Evolutionary conservation across 2,888 invertebrate genomes (phyloP).

Genomic region (Drosophila multiciliata): DNA sequence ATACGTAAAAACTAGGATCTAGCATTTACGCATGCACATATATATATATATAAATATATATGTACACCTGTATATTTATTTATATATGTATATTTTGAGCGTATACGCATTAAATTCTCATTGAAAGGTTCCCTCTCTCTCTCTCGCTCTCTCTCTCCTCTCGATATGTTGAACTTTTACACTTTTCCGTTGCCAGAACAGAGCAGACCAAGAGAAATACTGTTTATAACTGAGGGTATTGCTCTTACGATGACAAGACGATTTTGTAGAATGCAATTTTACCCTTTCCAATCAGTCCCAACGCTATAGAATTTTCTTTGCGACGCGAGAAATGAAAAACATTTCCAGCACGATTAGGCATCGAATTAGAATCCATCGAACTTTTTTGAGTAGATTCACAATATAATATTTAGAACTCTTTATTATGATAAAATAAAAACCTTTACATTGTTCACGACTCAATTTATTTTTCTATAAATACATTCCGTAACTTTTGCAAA

Average conservation of each 20-base stretch:
- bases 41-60: not conserved
- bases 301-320: not conserved
- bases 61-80: conserved; percentile 3
- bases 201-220: conserved; percentile 56
- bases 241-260: conserved; percentile 73
- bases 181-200: conserved; percentile 58
- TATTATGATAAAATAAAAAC: not conserved
- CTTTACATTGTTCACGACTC: not conserved
- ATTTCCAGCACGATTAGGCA: not conserved
- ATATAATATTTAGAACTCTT: not conserved
- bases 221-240: conserved; percentile 76
- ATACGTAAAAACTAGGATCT: conserved; percentile 52
- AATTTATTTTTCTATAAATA: not conserved
- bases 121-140: conserved; percentile 11
- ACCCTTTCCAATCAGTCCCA: conserved; percentile 37
- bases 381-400: not conserved
- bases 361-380: not conserved
- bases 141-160: conserved; percentile 14
- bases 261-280: conserved; percentile 54
- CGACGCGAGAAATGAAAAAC: not conserved
- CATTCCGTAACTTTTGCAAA: not conserved
- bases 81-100: conserved; percentile 27
- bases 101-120: conserved; percentile 40
- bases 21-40: conserved; percentile 8
- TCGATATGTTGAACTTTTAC: conserved; percentile 68